Conservation (phyloP, 2,113 vertebrate species). For the Callipepla squamata region DNA sequence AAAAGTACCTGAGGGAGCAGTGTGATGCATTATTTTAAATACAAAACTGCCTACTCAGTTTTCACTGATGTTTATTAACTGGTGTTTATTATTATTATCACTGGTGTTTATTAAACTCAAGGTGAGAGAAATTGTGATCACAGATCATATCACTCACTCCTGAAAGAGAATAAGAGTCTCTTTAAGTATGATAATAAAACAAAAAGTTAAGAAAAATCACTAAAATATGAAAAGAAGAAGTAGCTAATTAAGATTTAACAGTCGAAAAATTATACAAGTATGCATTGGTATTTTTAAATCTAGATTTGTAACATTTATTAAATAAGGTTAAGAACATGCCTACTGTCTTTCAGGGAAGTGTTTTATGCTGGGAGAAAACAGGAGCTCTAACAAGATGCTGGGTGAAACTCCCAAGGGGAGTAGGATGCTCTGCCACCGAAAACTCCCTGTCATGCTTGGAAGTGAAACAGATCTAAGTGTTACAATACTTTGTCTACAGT, state of each 20-base stretch:
- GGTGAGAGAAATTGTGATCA: not conserved
- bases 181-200: not conserved
- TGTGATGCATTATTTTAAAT: not conserved
- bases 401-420: not conserved
- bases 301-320: not conserved
- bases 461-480: not conserved
- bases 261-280: not conserved
- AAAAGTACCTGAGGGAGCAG: not conserved
- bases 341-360: not conserved
- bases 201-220: not conserved
- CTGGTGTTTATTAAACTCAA: not conserved
- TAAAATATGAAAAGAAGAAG: not conserved
- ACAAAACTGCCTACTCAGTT: not conserved
- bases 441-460: not conserved
- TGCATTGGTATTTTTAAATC: not conserved
- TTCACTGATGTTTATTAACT: not conserved
- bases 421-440: not conserved
- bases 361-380: not conserved
- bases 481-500: not conserved
- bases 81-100: not conserved
- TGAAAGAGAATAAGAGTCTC: not conserved
- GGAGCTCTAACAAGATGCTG: not conserved
- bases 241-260: not conserved
- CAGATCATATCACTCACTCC: not conserved
- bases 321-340: not conserved